Base-by-base conservation (phyloP, 37 sponge, comb jelly and placozoan genomes). In the Halisarca cf. caerulea region DNA sequence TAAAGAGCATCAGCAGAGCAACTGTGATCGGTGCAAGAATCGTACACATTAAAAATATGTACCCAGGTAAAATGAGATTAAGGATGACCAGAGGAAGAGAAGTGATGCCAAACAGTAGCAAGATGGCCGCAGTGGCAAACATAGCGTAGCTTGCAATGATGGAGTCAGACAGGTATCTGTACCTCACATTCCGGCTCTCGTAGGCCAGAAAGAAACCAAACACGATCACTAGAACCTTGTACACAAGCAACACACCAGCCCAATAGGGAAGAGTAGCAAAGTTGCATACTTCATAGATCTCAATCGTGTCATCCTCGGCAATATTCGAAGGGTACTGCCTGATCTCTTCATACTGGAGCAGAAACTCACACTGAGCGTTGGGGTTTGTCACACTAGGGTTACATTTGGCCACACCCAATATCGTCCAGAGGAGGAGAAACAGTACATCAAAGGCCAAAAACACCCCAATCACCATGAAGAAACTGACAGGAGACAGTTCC, bases 171-270 rank as follows among this genome's bases (percentile, higher is more conserved):
- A 93, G 80, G 83, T 87, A 85, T 62, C 37, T 30, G 78, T 89
- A 89, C 61, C 89, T 89, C 84, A 93, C 93, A 58, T 93, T 93
- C 32, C 93, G 81, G 42, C 93, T 93, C 88, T 93, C 93, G 39
- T 93, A 93, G 73, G 93, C 93, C 53, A 93, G 80, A 71, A 93
- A 93, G 36, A 93, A 85, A 0, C 93, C 90, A 84, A 93, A 93
- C 37, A 93, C 62, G 6, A 93, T 84, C 39, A 86, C 59, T 17
- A 93, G 82, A 14, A 87, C 90, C 58, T 93, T 93, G 85, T 84
- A 89, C 1, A 87, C 93, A 30, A 79, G 87, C 32, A 93, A 84
- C n/a, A 85, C 88, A 45, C 93, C 93, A 60, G 87, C 84, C 42
- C 86, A 82, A 70, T 89, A 93, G 28, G 24, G 37, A 38, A 9